Conservation (phyloP, 2,113 vertebrate genomes). For the Pandion haliaetus region DNA sequence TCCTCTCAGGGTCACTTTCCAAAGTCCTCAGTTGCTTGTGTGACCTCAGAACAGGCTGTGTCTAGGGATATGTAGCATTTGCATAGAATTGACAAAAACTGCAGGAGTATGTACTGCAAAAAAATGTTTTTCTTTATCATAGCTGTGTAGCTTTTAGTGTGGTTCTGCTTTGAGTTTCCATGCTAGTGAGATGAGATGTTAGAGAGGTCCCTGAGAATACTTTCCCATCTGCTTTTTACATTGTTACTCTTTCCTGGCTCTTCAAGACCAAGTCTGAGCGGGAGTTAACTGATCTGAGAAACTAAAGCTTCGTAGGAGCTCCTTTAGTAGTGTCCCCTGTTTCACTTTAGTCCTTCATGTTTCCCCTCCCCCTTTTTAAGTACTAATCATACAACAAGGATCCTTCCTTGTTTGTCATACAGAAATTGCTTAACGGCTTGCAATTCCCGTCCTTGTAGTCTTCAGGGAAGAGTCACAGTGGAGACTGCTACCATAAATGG, state of each 20-base stretch:
- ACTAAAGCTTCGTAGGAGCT: neutral
- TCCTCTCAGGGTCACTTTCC: neutral
- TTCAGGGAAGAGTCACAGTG: neutral
- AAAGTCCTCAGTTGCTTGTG: neutral
- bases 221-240: neutral
- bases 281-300: neutral
- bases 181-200: neutral
- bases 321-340: neutral
- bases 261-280: neutral
- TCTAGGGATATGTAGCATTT: neutral
- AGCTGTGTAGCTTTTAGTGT: neutral
- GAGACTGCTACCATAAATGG: slow-evolving; percentile 29
- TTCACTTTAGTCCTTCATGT: neutral
- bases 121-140: neutral
- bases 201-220: neutral
- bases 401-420: neutral
- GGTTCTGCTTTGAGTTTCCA: neutral
- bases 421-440: neutral
- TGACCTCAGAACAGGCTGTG: neutral
- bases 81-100: neutral
- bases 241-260: neutral
- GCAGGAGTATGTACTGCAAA: neutral
- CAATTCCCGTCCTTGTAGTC: neutral
- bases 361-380: neutral
- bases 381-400: neutral